Evolutionary conservation across 2,888 invertebrate genomes (phyloP), one percentile per base, ranked within the genome.

Genomic region (Eupithecia abbreviata): DNA sequence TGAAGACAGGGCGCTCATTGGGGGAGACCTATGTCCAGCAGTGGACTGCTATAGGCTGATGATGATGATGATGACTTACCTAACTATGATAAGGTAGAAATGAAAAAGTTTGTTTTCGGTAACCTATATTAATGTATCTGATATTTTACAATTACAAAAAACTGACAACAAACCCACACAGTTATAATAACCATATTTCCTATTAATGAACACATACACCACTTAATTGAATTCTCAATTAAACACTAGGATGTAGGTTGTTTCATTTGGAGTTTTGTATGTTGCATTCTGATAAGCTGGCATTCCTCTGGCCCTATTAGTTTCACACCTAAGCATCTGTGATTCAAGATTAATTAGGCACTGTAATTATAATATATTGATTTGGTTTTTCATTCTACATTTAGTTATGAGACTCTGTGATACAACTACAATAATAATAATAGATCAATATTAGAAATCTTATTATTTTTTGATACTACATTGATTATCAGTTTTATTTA

Each of bases 171-270:
- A 88, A 89, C 87, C 74, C 90, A 90, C 87, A 88, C 87, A 86
- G 79, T 73, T 83, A 83, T 84, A 85, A 82, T 85, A 86, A 80
- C 82, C 87, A 88, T 84, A 85, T 82, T 85, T 84, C 82, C 82
- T 86, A 86, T 72, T 67, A 77, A 80, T 90, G 90, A 90, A 91
- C 91, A 91, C 90, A 89, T 90, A 85, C 84, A 85, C 86, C 86
- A 84, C 80, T 79, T 80, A 76, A 67, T 10, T 78, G 49, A 51
- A 79, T 71, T 77, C 66, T 15, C 66, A 72, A 77, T 75, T 41
- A 67, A 62, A 72, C 18, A 42, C 42, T 68, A n/a, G 47, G 68
- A 47, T 68, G 47, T 10, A 68, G 18, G 47, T 47, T 47, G 18
- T 18, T 4, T n/a, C n/a, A 45, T 69, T 69, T 69, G 6, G 7